Base-by-base conservation (phyloP, 2,797 vertebrate genomes). In the Pelochelys cantorii region DNA sequence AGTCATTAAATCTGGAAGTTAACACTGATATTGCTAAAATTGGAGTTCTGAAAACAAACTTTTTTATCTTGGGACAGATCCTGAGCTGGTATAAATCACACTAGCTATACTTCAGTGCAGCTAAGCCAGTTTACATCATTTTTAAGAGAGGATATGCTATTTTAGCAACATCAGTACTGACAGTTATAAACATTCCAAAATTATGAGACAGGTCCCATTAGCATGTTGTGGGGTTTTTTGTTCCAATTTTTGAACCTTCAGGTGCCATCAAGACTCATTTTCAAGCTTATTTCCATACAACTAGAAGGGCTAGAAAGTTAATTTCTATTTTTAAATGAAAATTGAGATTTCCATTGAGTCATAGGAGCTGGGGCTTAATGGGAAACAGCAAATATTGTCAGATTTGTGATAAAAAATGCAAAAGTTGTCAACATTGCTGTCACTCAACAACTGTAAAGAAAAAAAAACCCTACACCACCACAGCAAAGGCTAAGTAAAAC, bases 1-100 rank as follows among this genome's bases (percentile, higher is more conserved):
- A 97, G 86, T 93, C 95, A 97, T 97, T 97, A 97, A 97, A 97
- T 96, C 92, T 97, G 85, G 95, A 95, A 97, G 95, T 97, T 96
- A 97, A 96, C 97, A 96, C 97, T 97, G 97, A 97, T 97, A 83
- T 97, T 95, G 71, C 85, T 92, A 87, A 94, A 94, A 74, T 87
- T 77, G 25, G 85, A 87, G 85, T 94, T 92, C 79, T 86, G 96
- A 93, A 95, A 97, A 78, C 4, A 95, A 95, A 92, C 52, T 93
- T 93, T 90, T 90, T 94, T 95, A 95, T 89, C 89, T 71, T 68
- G 83, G 57, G 79, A 29, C 95, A 90, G 85, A 84, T 95, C 65
- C 74, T 93, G 90, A 85, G 87, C 94, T 95, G 77, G 83, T 86
- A 88, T 82, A 93, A 95, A 94, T 96, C 95, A 92, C 95, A 96